Base-by-base conservation (phyloP, 2,113 vertebrate genomes). In the Pithys albifrons region DNA sequence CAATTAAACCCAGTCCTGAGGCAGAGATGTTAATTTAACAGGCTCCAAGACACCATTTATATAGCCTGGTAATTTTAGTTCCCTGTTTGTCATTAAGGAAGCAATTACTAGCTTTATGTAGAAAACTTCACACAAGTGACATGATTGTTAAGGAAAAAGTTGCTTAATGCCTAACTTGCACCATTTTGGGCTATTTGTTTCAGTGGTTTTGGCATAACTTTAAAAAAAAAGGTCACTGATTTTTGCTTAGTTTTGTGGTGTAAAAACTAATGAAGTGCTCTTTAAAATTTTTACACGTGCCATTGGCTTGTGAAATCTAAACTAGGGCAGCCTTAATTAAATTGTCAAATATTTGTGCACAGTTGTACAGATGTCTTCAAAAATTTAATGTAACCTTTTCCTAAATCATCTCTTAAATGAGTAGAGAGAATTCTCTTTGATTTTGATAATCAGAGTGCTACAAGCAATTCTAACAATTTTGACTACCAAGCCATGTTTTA, bases 1-100 rank as follows among this genome's bases (percentile, higher is more conserved):
- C 97, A 73, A 94, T 98, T 97, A 97, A 97, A 86, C 65, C 59
- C 78, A 93, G 80, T 97, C 97, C 55, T 57, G 91, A 97, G 97
- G 96, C 97, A 96, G 89, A 91, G 59, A 95, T 97, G 97, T 96
- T 98, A 97, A 96, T 97, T 98, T 97, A 97, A 95, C 89, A 96
- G 96, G 94, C 94, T 97, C 88, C 95, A 85, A 98, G 94, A 97
- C 66, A 94, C 91, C 67, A 55, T 95, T 97, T 97, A 83, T 96
- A 67, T 97, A 94, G 95, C 83, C 80, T 95, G 86, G 96, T 93
- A 96, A 82, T 97, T 97, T 96, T 93, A 95, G 92, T 95, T 97
- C 85, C 88, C 76, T 0, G 52, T 95, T 83, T 97, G 91, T 97
- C 95, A 97, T 97, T 97, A 97, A 98, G 85, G 92, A 95, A 97